phyloP scores from a whole-genome alignment of 2,888 invertebrate genomes.

The Drosophila siamana region DNA sequence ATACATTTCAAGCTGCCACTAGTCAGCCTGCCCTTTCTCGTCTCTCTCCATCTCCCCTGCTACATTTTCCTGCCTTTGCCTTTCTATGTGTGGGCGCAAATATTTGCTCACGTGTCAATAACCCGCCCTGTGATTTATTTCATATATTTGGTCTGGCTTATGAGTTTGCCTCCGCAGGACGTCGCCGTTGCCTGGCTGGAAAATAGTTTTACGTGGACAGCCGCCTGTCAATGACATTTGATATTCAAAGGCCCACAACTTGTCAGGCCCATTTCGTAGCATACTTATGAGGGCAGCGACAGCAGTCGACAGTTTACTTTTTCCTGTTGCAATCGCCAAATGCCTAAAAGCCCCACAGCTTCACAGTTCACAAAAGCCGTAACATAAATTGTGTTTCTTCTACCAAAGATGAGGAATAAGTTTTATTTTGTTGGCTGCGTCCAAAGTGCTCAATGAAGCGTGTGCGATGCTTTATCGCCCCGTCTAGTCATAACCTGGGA shows the following conservation, averaged over 20 bases:
- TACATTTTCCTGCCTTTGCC: conserved; percentile 6
- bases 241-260: conserved; percentile 57
- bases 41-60: conserved; percentile 3
- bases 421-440: conserved; percentile 26
- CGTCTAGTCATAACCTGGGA: conserved; percentile 51
- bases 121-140: conserved; percentile 80
- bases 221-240: conserved; percentile 76
- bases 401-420: conserved; percentile 14
- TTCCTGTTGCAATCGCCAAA: conserved; percentile 19
- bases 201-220: conserved; percentile 64
- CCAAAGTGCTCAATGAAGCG: conserved; percentile 68
- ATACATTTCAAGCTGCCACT: conserved; percentile 57
- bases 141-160: conserved; percentile 76
- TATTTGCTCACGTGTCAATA: conserved; percentile 81
- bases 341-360: conserved; percentile 52
- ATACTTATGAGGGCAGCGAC: conserved; percentile 72
- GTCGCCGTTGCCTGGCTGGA: conserved; percentile 4
- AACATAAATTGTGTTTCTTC: conserved; percentile 55
- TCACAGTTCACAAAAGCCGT: conserved; percentile 15
- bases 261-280: conserved; percentile 60
- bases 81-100: conserved; percentile 54
- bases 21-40: conserved; percentile 2
- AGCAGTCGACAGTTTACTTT: conserved; percentile 20
- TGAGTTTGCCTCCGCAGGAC: conserved; percentile 42
- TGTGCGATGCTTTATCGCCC: conserved; percentile 53